Base-by-base conservation (phyloP, 1,140 invertebrate species). In the Drosophila nebulosa region DNA sequence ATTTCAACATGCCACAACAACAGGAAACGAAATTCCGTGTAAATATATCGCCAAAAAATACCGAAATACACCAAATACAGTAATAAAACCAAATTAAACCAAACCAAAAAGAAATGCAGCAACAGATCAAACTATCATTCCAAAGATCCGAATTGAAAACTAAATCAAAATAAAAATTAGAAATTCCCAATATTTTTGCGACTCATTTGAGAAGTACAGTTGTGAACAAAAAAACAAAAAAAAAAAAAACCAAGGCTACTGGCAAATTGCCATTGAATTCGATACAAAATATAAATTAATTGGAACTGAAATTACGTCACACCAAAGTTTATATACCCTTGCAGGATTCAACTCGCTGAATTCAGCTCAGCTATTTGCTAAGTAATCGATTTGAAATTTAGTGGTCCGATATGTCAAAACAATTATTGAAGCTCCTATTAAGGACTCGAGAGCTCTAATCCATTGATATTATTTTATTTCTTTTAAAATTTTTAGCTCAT, bases 31-130 rank as follows among this genome's bases (percentile, higher is more conserved):
- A 10, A 10, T 21, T 46, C 39, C 39, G 39, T 73, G 69, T 73
- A 70, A 73, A 73, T 73, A 72, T 10, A 9, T 18, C 30, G 39
- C 56, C 27, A 10, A 70, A 18, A 24, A 63, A 62, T 50, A 26
- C 16, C 65, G 27, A 30, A 30, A 30, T 30, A 30, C 27, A 30
- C 2, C 27, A 30, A 4, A 9, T 9, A 30, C 6, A 27, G 26
- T 6, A 27, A 27, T 9, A 10, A 32, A 32, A 12, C 30, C 24
- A 24, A 4, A n/a, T n/a, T n/a, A n/a, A n/a, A n/a, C n/a, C 24
- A 24, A 24, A 24, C 2, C 2, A 24, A 24, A 24, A 24, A 24
- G 4, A 32, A 32, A 32, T 12, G 10, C 9, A 32, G 9, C 9
- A 10, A 32, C 2, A 50, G 27, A 32, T 3, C 32, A 24, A 32